Evolutionary conservation across 2,113 vertebrate genomes (phyloP), one percentile per base, ranked within the genome.

Genomic region (Pan paniscus): DNA sequence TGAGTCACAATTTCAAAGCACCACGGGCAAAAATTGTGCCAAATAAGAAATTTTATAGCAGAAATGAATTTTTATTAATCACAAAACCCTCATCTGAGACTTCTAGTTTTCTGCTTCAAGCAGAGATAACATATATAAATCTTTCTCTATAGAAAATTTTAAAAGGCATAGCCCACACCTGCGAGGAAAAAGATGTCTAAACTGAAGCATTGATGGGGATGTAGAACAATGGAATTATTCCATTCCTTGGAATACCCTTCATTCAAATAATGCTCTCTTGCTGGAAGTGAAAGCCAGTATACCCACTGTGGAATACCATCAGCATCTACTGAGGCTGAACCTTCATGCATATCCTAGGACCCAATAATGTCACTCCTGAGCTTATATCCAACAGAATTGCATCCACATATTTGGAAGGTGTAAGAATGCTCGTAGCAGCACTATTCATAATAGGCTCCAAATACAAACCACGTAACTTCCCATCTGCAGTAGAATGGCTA

Each of bases 1-100:
- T 94, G 35, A 96, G 57, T 67, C 18, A 75, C 73, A 68, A 73
- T 84, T 92, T 97, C 81, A 96, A 94, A 83, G 38, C 38, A 92
- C 43, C 92, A n/a, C 35, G n/a, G 48, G 35, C 52, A 93, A 95
- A 92, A 94, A 78, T 1, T n/a, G 3, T 89, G 32, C 23, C 93
- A 96, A 88, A 73, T 35, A 90, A 22, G 94, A 48, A 85, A 87
- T 78, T 78, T 90, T 78, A 89, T 68, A 97, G 38, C 46, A 97
- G 79, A 4, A 52, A 89, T 52, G 92, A 83, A 82, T 81, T 81
- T 81, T 93, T 94, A 90, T 92, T 95, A 94, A 94, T 61, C 43
- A 68, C 22, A 70, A 87, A 96, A 55, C 20, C n/a, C 30, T 96
- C 35, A 90, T 14, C 61, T 50, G 55, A 96, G n/a, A 88, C 22